Base-by-base conservation (phyloP, 2,888 invertebrate genomes). In the Drosophila putrida region DNA sequence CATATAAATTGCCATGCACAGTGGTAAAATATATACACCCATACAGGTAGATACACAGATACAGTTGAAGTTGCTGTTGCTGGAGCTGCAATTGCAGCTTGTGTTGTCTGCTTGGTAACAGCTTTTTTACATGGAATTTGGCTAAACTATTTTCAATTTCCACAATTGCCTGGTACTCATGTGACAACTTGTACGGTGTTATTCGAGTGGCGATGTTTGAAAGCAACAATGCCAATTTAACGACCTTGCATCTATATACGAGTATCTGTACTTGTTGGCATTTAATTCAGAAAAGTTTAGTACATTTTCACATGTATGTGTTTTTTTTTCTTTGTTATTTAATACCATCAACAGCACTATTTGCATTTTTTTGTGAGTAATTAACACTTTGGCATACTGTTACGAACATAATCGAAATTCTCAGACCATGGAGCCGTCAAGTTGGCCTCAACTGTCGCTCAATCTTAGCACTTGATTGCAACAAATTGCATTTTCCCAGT, bases 401-500 rank as follows among this genome's bases (percentile, higher is more conserved):
- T 57, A 51, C 15, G 13, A 4, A 31, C 47, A 59, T 55, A 62
- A 68, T 72, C 59, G 64, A 72, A 67, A 58, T 50, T 70, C 64
- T 38, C 50, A 15, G 63, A 1, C 57, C 38, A 38, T 5, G 20
- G 15, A 8, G 15, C 46, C 10, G 44, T 36, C 6, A 43, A 38
- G 68, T 53, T 58, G 54, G 53, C 11, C 35, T 20, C 27, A 53
- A 50, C 50, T 55, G 51, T 44, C 60, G 41, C 67, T 70, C 58
- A 68, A 67, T 65, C 47, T 66, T 60, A 55, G 69, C 83, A 66
- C 39, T 67, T 73, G 75, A 72, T 75, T 75, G 78, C 78, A 78
- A 72, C 64, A 86, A 83, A 83, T 83, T 88, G 72, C 65, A 78
- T 86, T 83, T 77, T 53, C 58, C 67, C 47, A 49, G 50, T 68